Evolutionary conservation across 2,888 invertebrate species (phyloP).

Genomic region (Kuschelorhynchus macadamiae): DNA sequence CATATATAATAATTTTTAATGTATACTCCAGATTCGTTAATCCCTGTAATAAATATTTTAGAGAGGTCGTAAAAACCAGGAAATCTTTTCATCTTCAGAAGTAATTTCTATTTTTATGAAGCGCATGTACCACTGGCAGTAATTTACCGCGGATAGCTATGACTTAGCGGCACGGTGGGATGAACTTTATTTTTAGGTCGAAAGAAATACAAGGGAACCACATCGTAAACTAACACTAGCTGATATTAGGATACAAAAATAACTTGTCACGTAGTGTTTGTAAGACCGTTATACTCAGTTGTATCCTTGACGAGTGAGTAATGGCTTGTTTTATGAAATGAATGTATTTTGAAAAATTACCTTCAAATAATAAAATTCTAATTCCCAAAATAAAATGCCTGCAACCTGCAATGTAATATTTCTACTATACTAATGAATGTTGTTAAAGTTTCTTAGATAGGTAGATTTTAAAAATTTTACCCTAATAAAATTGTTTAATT

Average conservation of each 20-base stretch:
- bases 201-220: conserved; percentile 18
- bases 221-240: conserved; percentile 14
- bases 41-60: conserved; percentile 14
- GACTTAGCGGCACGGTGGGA: not conserved
- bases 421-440: no score
- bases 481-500: no score
- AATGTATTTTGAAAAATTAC: not conserved
- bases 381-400: no score
- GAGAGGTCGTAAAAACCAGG: conserved; percentile 34
- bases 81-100: conserved; percentile 29
- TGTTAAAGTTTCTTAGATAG: no score
- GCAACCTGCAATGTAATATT: no score
- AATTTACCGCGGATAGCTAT: conserved; percentile 17
- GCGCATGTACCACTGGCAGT: conserved; percentile 23
- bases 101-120: conserved; percentile 36
- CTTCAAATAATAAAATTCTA: no score
- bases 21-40: not conserved
- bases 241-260: conserved; percentile 17
- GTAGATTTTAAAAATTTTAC: no score
- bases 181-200: conserved; percentile 25
- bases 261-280: conserved; percentile 11
- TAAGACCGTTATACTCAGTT: not conserved
- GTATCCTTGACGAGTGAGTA: no score
- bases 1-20: not conserved
- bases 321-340: not conserved